Evolutionary conservation across 2,113 vertebrate species (phyloP).

Genomic region (Petrocephalus microphthalmus): DNA sequence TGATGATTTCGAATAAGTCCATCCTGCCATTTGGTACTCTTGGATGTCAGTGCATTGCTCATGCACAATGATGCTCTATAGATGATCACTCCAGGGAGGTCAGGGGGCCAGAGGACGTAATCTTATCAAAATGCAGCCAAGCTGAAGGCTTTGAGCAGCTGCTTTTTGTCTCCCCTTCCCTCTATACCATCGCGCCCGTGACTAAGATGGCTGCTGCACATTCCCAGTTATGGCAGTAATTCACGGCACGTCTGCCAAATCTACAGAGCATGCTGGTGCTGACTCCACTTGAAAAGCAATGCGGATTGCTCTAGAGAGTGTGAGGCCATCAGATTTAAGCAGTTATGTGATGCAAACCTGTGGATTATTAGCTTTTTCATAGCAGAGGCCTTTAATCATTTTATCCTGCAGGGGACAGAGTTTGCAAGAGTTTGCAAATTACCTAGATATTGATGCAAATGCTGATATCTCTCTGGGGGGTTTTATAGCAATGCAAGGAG

Average conservation of each 20-base stretch:
- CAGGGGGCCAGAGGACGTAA: not conserved
- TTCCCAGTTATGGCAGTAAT: not conserved
- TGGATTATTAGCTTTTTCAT: slow-evolving; percentile 6
- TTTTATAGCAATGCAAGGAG: not conserved
- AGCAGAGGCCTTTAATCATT: slow-evolving; percentile 11
- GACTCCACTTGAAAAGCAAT: slow-evolving; percentile 7
- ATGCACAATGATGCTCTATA: not conserved
- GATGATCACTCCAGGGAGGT: not conserved
- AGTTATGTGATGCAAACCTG: not conserved
- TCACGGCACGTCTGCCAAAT: not conserved
- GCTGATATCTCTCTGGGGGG: not conserved
- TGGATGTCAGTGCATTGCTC: not conserved
- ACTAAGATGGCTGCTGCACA: not conserved
- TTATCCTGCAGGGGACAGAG: not conserved
- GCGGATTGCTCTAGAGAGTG: not conserved
- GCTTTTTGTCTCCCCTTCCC: not conserved
- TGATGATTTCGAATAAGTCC: not conserved
- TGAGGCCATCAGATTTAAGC: not conserved
- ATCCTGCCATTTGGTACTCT: not conserved
- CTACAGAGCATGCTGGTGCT: not conserved
- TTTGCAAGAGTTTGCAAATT: slow-evolving; percentile 12
- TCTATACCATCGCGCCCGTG: not conserved
- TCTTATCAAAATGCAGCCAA: not conserved
- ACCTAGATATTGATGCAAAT: slow-evolving; percentile 15
- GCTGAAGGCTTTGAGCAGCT: not conserved